These are phyloP conservation scores for Sinocyclocheilus anophthalmus DNA, from an alignment of 2,113 vertebrate species.

Conservation along the genomic window DNA sequence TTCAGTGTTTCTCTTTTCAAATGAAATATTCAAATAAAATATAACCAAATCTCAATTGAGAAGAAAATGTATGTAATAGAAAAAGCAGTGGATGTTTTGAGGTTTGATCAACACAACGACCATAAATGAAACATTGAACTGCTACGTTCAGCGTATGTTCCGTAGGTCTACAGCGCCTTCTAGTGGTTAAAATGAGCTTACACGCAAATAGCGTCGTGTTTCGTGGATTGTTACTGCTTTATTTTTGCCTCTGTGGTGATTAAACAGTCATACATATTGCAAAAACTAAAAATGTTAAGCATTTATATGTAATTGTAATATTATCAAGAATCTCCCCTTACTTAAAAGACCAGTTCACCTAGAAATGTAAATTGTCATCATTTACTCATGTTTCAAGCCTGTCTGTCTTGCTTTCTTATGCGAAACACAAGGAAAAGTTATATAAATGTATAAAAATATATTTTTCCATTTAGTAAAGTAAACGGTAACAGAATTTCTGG, in stretches of 20 bases:
- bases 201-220: not conserved
- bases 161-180: constrained; percentile 54
- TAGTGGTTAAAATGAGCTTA: constrained; percentile 49
- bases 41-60: constrained; percentile 1
- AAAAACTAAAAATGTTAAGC: not conserved
- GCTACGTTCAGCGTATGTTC: not conserved
- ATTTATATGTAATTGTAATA: not conserved
- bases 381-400: not conserved
- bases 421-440: not conserved
- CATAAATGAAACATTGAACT: not conserved
- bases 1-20: constrained; percentile 6
- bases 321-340: not conserved
- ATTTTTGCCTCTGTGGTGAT: not conserved
- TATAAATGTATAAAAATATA: no score
- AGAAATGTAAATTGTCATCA: not conserved
- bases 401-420: not conserved
- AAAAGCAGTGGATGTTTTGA: not conserved
- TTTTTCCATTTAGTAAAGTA: no score
- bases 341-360: no score
- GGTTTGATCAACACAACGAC: not conserved
- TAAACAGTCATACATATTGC: not conserved
- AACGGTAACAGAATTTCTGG: not conserved
- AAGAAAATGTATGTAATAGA: not conserved
- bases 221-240: no score
- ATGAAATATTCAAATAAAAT: not conserved